phyloP scores from a whole-genome alignment of 2,797 vertebrate genomes.

The Alfaro cultratus region DNA sequence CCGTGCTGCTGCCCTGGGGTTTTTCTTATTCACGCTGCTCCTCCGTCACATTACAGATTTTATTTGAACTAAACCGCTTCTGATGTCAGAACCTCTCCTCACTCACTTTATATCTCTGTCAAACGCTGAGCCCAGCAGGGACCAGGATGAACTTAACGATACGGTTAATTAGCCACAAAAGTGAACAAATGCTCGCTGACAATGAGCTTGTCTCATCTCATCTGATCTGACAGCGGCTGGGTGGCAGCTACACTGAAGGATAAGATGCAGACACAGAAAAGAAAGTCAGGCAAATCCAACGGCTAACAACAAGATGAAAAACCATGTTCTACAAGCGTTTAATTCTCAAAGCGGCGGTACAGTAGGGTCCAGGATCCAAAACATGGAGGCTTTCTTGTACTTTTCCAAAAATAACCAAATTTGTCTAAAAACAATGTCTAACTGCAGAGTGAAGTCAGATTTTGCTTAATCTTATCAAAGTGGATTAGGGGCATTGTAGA shows the following conservation, averaged over 20 bases:
- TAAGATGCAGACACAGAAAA: slow-evolving; percentile 21
- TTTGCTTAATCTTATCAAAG: background rate
- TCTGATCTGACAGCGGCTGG: slow-evolving; percentile 37
- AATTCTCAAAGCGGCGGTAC: background rate
- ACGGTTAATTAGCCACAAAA: slow-evolving; percentile 59
- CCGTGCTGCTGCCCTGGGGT: slow-evolving; percentile 16
- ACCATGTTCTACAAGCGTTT: background rate
- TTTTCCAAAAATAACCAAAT: background rate
- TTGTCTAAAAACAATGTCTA: background rate
- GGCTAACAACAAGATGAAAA: background rate
- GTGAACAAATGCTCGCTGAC: slow-evolving; percentile 63
- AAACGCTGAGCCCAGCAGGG: slow-evolving; percentile 39
- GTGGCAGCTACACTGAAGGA: background rate
- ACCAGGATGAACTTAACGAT: slow-evolving; percentile 40
- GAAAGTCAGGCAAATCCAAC: background rate
- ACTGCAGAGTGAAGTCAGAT: background rate
- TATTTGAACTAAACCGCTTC: slow-evolving; percentile 49
- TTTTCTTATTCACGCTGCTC: slow-evolving; percentile 47
- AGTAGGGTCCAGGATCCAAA: background rate
- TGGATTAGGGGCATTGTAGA: no score
- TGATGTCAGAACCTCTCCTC: slow-evolving; percentile 56
- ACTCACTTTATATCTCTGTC: slow-evolving; percentile 67
- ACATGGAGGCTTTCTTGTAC: background rate
- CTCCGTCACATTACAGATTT: slow-evolving; percentile 40
- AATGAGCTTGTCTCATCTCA: slow-evolving; percentile 44